These are phyloP conservation scores for Astropecten irregularis DNA, from an alignment of 53 echinoderm and acorn worm species.

Conservation along the genomic window DNA sequence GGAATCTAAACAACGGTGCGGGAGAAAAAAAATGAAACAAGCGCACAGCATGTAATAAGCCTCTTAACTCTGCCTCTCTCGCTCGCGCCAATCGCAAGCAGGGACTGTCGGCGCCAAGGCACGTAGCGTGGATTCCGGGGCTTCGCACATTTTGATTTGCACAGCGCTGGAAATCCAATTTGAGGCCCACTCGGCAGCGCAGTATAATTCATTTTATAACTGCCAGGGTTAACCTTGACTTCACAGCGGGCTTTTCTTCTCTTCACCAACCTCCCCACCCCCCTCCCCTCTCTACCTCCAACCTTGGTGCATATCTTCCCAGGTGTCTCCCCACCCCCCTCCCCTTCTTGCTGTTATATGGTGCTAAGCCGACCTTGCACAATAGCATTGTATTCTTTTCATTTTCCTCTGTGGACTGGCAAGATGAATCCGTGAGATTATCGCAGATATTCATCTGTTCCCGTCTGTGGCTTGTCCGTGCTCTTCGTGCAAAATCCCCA, in stretches of 20 bases:
- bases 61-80: constrained; percentile 37
- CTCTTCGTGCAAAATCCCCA: neutral
- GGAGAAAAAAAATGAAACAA: too few species aligned
- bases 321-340: constrained; percentile 28
- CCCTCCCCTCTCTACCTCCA: neutral
- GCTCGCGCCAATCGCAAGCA: neutral
- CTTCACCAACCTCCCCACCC: neutral
- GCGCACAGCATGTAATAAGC: constrained; percentile 50
- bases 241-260: neutral
- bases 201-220: constrained; percentile 51
- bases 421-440: constrained; percentile 44
- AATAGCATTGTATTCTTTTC: constrained; percentile 47
- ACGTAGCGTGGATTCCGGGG: constrained; percentile 42
- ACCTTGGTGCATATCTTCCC: constrained; percentile 2
- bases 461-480: neutral
- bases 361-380: constrained; percentile 45
- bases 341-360: constrained; percentile 8
- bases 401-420: constrained; percentile 9
- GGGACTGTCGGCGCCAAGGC: neutral
- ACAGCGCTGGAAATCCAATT: constrained; percentile 42
- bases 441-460: constrained; percentile 37
- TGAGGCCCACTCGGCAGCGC: constrained; percentile 16
- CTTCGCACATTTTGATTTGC: constrained; percentile 59
- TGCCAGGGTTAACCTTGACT: constrained; percentile 39
- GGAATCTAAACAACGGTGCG: constrained; percentile 26